Evolutionary conservation across 2,888 invertebrate species (phyloP), one percentile per base, ranked within the genome.

Genomic region (Resseliella maxima): DNA sequence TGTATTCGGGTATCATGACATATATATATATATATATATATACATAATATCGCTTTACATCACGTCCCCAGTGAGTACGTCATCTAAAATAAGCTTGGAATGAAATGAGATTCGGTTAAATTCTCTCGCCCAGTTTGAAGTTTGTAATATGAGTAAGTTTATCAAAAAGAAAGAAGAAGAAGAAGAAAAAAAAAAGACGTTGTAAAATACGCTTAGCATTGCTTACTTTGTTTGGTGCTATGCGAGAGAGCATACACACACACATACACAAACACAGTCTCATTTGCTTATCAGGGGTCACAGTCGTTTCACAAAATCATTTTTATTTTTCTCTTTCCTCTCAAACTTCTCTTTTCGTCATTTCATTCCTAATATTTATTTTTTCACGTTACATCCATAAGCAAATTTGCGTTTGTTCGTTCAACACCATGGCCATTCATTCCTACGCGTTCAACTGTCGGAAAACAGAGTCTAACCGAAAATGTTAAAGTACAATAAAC

Each of bases 281-380:
- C 35, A 35, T 72, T 72, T 72, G 72, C 72, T 72, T 72, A 72
- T 72, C 72, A 72, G 35, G 31, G 72, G 72, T 72, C 72, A 35
- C 72, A 35, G 72, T 72, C 72, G 18, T 72, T 72, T 72, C 72
- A 72, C 72, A 72, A 31, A 72, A 72, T 72, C 27, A 72, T 35
- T 72, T 72, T 72, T 72, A 12, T 24, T 12, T 18, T 50, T 21
- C n/a, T 8, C 5, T 72, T 12, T 3, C 35, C 6, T 31, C 72
- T 72, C 12, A n/a, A 18, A 8, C 18, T 50, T 59, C 24, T 10
- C 24, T 59, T 6, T 59, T 59, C n/a, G 3, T 59, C 59, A 24
- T 59, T 31, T 72, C 31, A 31, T 12, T 72, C 15, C 0, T 0
- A 5, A 0, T 35, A 35, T 31, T 5, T 72, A 2, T 31, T 15